Base-by-base conservation (phyloP, 2,797 vertebrate species). In the Fistularia commersonii region DNA sequence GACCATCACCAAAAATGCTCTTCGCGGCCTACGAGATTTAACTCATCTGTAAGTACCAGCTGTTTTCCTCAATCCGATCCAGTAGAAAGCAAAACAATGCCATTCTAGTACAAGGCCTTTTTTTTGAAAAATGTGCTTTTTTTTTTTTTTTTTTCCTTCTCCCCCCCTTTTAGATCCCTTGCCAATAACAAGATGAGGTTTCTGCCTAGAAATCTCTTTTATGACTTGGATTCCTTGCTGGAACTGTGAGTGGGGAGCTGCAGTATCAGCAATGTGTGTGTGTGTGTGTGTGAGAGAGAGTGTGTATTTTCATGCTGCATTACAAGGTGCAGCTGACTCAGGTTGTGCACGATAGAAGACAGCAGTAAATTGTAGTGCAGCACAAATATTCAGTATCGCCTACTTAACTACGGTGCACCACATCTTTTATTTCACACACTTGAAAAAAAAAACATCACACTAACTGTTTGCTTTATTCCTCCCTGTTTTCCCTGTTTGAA, bases 161-260 rank as follows among this genome's bases (percentile, higher is more conserved):
- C 40, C 33, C 41, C 76, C 38, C 62, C 53, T 3, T 72, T 57
- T 79, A 99, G 97, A 72, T 99, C 97, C 51, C 88, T 99, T 77
- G 94, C 97, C 77, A 97, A 98, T 80, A 98, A 98, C 88, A 91
- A 94, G 59, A 91, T 99, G 80, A 94, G 85, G 85, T 86, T 87
- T 74, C 88, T 99, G 82, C 95, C 95, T 32, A 93, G 93, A 78
- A 90, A 96, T 51, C 89, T 98, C 74, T 97, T 99, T 81, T 90
- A 86, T 32, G 92, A 97, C 81, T 90, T 99, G 85, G 93, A 96
- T 74, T 99, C 97, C 23, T 83, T 99, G 83, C 93, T 98, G 84
- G 95, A 99, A 80, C 87, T 99, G 97, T 99, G 90, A 98, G 97
- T 96, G 82, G 77, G 80, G 77, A 77, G 33, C 76, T 86, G 58